phyloP scores from a whole-genome alignment of 2,888 invertebrate species.

The Thecophora atra region DNA sequence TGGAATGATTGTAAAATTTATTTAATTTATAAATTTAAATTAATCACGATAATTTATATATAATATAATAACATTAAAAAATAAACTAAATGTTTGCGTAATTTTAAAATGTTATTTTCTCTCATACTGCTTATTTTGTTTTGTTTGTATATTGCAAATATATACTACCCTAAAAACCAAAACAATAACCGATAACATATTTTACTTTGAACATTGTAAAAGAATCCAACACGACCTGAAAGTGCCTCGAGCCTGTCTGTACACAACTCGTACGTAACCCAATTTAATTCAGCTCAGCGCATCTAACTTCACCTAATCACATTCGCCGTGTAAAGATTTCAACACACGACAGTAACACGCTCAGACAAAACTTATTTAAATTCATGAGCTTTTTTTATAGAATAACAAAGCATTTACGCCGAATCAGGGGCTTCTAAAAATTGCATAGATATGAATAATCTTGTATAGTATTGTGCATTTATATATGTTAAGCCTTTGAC shows the following conservation, averaged over 20 bases:
- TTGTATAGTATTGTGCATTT: no score
- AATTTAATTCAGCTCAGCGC: neutral
- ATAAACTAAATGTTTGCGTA: no score
- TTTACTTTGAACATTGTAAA: neutral
- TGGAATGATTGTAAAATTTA: no score
- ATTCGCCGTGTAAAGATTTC: neutral
- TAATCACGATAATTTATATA: no score
- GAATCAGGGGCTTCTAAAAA: no score
- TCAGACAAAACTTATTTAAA: conserved; percentile 8
- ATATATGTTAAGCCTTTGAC: no score
- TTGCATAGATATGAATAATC: no score
- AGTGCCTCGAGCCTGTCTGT: neutral
- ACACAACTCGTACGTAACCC: neutral
- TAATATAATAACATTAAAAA: no score
- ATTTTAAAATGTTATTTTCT: no score
- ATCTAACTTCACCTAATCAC: neutral
- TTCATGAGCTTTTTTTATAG: conserved; percentile 15
- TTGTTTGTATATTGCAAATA: no score
- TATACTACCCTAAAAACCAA: neutral
- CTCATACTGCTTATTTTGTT: no score
- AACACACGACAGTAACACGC: neutral
- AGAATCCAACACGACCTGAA: conserved; percentile 22
- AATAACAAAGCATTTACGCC: conserved; percentile 18
- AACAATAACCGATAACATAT: neutral
- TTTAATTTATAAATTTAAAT: no score